Evolutionary conservation across 2,113 vertebrate genomes (phyloP).

Genomic region (Sylvietta virens): DNA sequence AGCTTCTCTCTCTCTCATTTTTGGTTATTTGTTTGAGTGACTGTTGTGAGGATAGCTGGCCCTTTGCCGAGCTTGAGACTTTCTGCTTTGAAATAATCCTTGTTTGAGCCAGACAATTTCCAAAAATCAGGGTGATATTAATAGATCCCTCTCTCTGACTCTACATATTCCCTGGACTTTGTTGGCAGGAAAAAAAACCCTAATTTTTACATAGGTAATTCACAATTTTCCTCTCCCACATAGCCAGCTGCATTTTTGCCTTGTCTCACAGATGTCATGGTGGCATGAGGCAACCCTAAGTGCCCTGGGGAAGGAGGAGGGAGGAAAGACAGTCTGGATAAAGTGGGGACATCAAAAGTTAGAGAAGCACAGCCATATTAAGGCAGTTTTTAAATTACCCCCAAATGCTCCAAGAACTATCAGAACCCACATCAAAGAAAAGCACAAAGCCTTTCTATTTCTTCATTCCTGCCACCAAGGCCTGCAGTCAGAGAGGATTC

Average conservation of each 20-base stretch:
- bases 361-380: neutral
- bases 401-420: neutral
- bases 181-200: fast-evolving
- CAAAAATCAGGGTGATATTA: neutral
- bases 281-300: neutral
- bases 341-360: neutral
- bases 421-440: neutral
- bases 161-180: neutral
- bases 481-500: neutral
- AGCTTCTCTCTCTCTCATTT: neutral
- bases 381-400: neutral
- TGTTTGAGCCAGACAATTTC: neutral
- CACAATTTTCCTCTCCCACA: neutral
- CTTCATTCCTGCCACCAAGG: neutral
- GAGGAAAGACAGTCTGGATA: neutral
- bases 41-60: neutral
- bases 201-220: neutral
- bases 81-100: neutral
- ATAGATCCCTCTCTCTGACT: neutral
- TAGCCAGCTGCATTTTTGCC: neutral
- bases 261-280: neutral
- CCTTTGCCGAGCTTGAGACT: neutral
- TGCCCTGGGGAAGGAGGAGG: neutral
- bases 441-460: neutral
- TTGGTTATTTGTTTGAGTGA: neutral